Conservation (phyloP, 2,113 vertebrate genomes). For the Colinus virginianus region DNA sequence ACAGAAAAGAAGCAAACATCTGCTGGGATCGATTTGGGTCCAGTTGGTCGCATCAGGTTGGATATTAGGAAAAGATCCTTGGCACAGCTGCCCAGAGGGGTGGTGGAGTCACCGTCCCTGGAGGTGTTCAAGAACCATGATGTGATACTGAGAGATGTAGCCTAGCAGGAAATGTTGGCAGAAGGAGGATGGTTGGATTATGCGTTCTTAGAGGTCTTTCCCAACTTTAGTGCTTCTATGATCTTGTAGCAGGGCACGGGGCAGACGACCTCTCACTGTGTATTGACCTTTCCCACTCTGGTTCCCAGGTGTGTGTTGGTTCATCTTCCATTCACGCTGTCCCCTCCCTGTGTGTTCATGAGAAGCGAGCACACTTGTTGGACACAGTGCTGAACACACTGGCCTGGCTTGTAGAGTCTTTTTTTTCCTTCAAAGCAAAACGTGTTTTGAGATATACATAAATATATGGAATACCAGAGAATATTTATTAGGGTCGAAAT, state of each 20-base stretch:
- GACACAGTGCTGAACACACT: neutral
- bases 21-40: neutral
- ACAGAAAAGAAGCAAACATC: neutral
- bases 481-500: slow-evolving; percentile 73
- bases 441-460: slow-evolving; percentile 47
- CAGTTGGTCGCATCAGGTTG: neutral
- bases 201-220: no score
- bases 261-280: neutral
- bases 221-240: no score
- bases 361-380: neutral
- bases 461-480: slow-evolving; percentile 63
- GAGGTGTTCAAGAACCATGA: no score
- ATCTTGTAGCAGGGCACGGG: neutral
- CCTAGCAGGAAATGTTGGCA: no score
- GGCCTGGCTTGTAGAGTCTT: neutral
- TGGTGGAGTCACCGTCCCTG: no score
- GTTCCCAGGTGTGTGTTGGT: neutral
- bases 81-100: no score
- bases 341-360: neutral
- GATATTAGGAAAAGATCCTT: no score
- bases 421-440: slow-evolving; percentile 46
- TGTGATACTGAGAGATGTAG: no score
- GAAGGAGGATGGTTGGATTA: no score
- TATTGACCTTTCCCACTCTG: neutral
- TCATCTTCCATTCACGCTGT: neutral